A percentile compares a stretch with the other conserved stretches of the same genome.
These are phyloP conservation scores for Lamellibrachia columna DNA, from an alignment of 2,888 invertebrate species.

Conservation along the genomic window DNA sequence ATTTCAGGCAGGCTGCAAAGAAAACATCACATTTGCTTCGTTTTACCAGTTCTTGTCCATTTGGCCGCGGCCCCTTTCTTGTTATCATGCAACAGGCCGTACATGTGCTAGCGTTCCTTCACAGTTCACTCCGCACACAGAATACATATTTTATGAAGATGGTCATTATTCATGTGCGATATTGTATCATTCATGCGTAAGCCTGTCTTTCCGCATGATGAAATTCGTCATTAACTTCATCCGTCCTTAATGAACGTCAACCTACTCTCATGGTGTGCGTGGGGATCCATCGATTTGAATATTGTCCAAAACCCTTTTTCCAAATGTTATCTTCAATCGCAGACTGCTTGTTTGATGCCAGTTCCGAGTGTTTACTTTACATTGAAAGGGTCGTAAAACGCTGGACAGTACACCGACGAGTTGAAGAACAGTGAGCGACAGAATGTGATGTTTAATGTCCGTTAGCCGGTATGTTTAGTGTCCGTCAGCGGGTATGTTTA, in stretches of 20 bases:
- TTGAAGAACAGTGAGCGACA: neutral
- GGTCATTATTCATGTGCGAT: neutral
- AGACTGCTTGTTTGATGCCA: neutral
- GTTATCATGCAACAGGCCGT: neutral
- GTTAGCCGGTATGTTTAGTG: too few species aligned
- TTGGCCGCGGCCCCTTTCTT: neutral
- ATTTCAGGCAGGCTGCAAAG: neutral
- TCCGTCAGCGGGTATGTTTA: too few species aligned
- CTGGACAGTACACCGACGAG: neutral
- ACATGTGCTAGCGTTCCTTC: neutral
- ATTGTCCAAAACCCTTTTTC: neutral
- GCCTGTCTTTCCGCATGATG: neutral
- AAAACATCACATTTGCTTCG: neutral
- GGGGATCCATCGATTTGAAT: neutral
- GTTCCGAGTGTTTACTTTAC: neutral
- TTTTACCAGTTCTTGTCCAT: neutral
- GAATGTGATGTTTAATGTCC: neutral
- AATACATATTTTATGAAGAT: neutral
- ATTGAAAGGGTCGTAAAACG: neutral
- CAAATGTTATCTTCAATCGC: neutral
- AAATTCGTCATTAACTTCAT: neutral
- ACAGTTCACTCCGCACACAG: neutral
- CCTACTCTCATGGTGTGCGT: neutral
- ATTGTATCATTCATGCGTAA: neutral
- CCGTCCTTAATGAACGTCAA: neutral